Conservation (phyloP, 2,797 vertebrate genomes). For the Poecilia wingei region DNA sequence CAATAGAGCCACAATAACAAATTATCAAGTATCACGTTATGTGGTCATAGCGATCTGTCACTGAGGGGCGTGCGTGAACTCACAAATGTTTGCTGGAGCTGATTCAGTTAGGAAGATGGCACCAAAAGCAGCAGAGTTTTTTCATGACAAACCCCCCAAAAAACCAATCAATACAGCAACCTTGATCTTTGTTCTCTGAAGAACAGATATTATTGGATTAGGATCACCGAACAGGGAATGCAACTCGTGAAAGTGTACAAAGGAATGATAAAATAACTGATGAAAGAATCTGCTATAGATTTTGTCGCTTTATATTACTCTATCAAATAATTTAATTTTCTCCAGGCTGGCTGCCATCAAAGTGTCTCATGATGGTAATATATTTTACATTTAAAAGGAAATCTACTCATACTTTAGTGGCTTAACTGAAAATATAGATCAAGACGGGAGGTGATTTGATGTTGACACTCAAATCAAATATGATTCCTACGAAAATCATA, state of each 20-base stretch:
- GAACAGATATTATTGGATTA: constrained; percentile 34
- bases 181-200: constrained; percentile 51
- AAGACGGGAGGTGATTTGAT: neutral
- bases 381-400: neutral
- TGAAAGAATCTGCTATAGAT: neutral
- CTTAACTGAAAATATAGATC: constrained; percentile 9
- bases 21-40: constrained; percentile 60
- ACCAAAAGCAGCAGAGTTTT: constrained; percentile 39
- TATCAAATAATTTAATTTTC: constrained; percentile 4
- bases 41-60: constrained; percentile 56
- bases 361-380: neutral
- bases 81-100: constrained; percentile 15
- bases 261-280: constrained; percentile 1
- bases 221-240: constrained; percentile 37
- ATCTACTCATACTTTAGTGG: neutral
- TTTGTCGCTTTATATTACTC: neutral
- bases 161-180: constrained; percentile 45
- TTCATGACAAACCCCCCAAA: constrained; percentile 22
- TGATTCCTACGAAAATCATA: neutral
- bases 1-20: constrained; percentile 65
- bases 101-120: constrained; percentile 49
- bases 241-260: constrained; percentile 16
- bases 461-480: constrained; percentile 1
- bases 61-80: constrained; percentile 11
- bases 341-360: constrained; percentile 5